These are phyloP conservation scores for Lacerta agilis DNA, from an alignment of 2,797 vertebrate species.

Conservation along the genomic window DNA sequence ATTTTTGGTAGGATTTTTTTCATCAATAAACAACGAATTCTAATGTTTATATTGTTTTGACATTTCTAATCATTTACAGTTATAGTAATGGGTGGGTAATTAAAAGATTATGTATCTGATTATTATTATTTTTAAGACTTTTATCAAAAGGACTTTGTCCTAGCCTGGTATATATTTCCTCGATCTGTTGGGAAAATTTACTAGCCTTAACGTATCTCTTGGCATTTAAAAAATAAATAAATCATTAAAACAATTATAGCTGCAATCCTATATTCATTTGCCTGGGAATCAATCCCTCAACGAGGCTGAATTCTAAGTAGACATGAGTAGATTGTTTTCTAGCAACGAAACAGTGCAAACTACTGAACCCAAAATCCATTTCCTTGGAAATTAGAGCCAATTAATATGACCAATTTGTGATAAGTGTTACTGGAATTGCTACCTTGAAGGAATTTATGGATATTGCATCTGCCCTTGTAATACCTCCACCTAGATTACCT, in stretches of 20 bases:
- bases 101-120: neutral
- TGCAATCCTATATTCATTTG: neutral
- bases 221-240: neutral
- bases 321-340: neutral
- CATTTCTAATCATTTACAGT: slow-evolving; percentile 15
- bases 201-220: neutral
- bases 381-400: slow-evolving; percentile 3
- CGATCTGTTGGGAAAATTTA: neutral
- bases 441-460: neutral
- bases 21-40: slow-evolving; percentile 2
- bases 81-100: neutral
- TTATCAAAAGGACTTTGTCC: neutral
- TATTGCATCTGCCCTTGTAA: neutral
- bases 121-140: neutral
- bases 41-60: neutral
- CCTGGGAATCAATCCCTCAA: neutral
- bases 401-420: neutral
- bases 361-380: neutral
- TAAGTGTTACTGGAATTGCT: neutral
- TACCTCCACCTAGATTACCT: neutral
- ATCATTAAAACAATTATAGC: neutral
- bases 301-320: neutral
- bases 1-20: neutral
- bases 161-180: neutral
- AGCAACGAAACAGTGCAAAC: too few species aligned